Conservation (phyloP, 2,888 invertebrate species). For the Osedax frankpressi region DNA sequence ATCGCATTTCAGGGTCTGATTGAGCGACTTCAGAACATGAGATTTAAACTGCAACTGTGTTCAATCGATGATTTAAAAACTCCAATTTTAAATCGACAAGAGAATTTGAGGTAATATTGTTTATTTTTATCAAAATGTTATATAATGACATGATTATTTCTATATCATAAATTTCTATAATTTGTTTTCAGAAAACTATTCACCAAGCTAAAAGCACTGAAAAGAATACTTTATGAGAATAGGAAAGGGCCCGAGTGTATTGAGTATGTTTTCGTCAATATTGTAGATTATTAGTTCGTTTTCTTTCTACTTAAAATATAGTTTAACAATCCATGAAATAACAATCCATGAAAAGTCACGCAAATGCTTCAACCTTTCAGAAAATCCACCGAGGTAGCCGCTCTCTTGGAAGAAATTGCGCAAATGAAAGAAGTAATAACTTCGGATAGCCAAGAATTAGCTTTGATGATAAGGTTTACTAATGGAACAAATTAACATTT, state of each 20-base stretch:
- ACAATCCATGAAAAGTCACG: too few species aligned
- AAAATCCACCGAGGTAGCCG: not conserved
- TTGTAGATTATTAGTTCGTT: not conserved
- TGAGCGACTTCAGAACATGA: constrained; percentile 75
- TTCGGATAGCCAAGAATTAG: constrained; percentile 77
- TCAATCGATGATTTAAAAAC: constrained; percentile 79
- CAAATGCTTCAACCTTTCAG: not conserved
- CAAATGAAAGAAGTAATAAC: constrained; percentile 65
- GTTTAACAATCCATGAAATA: too few species aligned
- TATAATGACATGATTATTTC: not conserved
- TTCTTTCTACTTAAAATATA: too few species aligned
- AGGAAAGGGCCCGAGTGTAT: not conserved
- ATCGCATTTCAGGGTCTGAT: constrained; percentile 63
- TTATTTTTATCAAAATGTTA: constrained; percentile 3
- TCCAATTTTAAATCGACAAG: constrained; percentile 81
- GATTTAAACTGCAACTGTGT: constrained; percentile 81
- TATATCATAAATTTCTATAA: constrained; percentile 2
- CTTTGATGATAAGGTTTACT: constrained; percentile 84
- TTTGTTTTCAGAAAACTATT: not conserved
- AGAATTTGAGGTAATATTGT: constrained; percentile 51
- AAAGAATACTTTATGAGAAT: not conserved
- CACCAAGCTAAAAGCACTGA: not conserved
- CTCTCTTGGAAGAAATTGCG: not conserved
- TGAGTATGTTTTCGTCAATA: not conserved
- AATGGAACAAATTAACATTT: too few species aligned